Evolutionary conservation across 2,113 vertebrate genomes (phyloP), one percentile per base, ranked within the genome.

Genomic region (Cyanistes caeruleus): DNA sequence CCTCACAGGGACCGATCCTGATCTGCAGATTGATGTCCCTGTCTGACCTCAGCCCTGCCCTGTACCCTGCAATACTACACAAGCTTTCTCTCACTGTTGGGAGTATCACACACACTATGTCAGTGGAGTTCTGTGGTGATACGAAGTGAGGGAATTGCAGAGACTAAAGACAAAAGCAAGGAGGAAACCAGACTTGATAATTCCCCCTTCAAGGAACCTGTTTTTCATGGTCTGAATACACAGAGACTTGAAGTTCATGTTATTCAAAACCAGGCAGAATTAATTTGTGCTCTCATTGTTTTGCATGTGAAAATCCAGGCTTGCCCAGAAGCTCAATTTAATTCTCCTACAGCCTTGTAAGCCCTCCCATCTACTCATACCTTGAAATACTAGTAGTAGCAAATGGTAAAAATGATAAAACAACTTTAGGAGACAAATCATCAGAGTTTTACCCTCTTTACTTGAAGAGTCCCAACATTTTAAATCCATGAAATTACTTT

Each of bases 151-250:
- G 35, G 68, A 88, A 75, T 23, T 90, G 49, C 65, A 49, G 43
- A 93, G 18, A 73, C 85, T 49, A 35, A 65, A 93, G 87, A 58
- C 78, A 92, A 83, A 92, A 92, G 63, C 72, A 77, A 88, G 43
- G 72, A 86, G 88, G 94, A 94, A 96, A 84, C 46, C 48, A 76
- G 90, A 81, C 86, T 41, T 33, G 75, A 8, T 85, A 88, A 88
- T 88, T 90, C 30, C 49, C 49, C 86, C 84, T 88, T 59, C 68
- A 84, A 84, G 64, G 68, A 96, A 92, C 92, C 83, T 89, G 96
- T 92, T 93, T 94, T 94, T 88, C 96, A 63, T 3, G 35, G 83
- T 93, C 82, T 83, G 31, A 62, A 43, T 51, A 63, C 83, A 67
- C 19, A 59, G 72, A 83, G 85, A 84, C 90, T 63, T 77, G 88